phyloP scores from a whole-genome alignment of 2,888 invertebrate genomes.

The Tinea trinotella region DNA sequence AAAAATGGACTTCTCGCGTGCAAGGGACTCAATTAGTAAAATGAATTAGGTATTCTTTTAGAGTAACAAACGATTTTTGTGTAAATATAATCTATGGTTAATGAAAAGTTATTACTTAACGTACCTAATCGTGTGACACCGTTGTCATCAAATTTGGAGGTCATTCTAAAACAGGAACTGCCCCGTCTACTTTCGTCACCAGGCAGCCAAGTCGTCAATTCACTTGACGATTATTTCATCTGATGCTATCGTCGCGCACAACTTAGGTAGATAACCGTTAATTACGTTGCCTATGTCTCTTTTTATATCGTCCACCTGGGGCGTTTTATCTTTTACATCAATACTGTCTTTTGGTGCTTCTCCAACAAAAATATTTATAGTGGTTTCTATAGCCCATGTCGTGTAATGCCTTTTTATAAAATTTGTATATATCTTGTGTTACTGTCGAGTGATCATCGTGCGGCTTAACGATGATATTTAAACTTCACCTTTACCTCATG shows the following conservation, averaged over 20 bases:
- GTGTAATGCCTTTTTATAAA: constrained; percentile 7
- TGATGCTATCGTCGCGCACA: constrained; percentile 19
- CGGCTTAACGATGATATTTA: constrained; percentile 1
- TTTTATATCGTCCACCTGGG: constrained; percentile 35
- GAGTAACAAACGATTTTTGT: too few relatives aligned
- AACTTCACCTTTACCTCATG: constrained; percentile 1
- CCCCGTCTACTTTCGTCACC: constrained; percentile 11
- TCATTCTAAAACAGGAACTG: constrained; percentile 8
- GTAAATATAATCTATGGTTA: background rate
- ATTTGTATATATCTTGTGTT: background rate
- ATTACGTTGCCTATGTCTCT: constrained; percentile 30
- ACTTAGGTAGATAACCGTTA: constrained; percentile 23
- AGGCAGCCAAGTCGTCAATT: constrained; percentile 4
- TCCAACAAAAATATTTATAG: constrained; percentile 16
- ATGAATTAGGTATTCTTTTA: too few relatives aligned
- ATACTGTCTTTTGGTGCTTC: background rate
- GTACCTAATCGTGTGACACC: background rate
- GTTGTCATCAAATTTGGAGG: constrained; percentile 4
- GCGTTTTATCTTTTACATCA: constrained; percentile 29
- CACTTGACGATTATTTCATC: constrained; percentile 22
- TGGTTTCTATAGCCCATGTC: background rate
- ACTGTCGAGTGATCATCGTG: background rate
- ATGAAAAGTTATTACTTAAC: background rate
- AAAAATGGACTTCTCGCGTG: background rate
- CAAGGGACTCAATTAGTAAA: too few relatives aligned